phyloP scores from a whole-genome alignment of 2,797 vertebrate species.

The Tangara arthus region DNA sequence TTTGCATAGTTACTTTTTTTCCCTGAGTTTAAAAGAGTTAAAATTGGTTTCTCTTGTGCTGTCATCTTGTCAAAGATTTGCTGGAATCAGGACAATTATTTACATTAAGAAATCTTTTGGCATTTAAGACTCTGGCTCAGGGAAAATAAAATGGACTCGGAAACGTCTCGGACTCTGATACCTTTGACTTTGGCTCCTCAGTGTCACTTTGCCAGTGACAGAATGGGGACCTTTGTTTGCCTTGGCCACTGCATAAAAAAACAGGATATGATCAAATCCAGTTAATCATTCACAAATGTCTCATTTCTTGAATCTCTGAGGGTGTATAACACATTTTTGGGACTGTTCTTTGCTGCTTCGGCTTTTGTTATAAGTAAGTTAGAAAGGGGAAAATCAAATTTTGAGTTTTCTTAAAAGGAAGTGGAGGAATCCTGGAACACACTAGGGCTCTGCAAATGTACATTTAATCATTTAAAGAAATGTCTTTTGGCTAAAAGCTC shows the following conservation, averaged over 20 bases:
- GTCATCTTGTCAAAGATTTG: not conserved
- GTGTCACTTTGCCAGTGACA: conserved; percentile 34
- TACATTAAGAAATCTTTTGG: not conserved
- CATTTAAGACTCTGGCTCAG: not conserved
- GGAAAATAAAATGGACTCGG: not conserved
- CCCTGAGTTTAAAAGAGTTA: not conserved
- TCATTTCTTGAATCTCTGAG: conserved; percentile 53
- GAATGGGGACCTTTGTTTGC: conserved; percentile 54
- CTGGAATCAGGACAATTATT: not conserved
- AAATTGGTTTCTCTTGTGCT: not conserved
- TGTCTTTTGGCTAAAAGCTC: conserved; percentile 52
- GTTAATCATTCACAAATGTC: conserved; percentile 67
- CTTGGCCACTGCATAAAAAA: conserved; percentile 57
- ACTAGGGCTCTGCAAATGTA: conserved; percentile 45
- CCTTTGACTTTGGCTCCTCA: not conserved
- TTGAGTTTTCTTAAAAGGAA: conserved; percentile 60
- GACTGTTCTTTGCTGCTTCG: conserved; percentile 37
- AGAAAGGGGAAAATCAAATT: conserved; percentile 53
- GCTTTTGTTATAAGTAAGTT: conserved; percentile 60
- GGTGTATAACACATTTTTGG: conserved; percentile 59
- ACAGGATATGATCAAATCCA: conserved; percentile 60
- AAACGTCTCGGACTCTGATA: conserved; percentile 10
- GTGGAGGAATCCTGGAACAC: conserved; percentile 59
- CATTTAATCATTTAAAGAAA: conserved; percentile 65
- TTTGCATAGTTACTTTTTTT: not conserved